Conservation (phyloP, 2,888 invertebrate genomes). For the Lasiommata megera region DNA sequence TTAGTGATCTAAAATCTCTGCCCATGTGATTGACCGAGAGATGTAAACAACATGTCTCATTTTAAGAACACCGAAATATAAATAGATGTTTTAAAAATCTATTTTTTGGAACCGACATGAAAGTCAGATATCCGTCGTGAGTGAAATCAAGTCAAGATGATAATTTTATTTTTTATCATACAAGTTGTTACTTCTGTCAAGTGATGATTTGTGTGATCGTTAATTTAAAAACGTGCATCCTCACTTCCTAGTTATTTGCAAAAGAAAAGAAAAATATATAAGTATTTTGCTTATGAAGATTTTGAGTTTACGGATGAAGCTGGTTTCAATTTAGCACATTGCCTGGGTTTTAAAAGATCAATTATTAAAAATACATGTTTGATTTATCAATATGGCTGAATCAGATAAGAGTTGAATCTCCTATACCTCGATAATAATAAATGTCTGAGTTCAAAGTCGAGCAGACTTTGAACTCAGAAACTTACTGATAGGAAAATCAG, state of each 20-base stretch:
- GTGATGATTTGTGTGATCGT: not conserved
- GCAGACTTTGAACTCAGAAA: not conserved
- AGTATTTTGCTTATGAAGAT: not conserved
- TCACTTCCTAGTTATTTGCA: not conserved
- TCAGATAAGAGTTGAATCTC: not conserved
- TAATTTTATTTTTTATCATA: not conserved
- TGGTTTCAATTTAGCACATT: not conserved
- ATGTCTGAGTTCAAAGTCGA: too few species aligned
- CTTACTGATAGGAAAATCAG: not conserved
- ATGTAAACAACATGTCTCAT: slow-evolving; percentile 45
- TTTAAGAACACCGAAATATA: slow-evolving; percentile 45
- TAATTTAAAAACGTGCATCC: not conserved
- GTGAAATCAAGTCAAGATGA: not conserved
- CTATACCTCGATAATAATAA: not conserved
- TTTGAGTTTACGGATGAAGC: not conserved
- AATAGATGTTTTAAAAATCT: slow-evolving; percentile 44
- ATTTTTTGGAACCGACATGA: slow-evolving; percentile 6
- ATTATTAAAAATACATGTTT: not conserved
- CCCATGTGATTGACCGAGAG: slow-evolving; percentile 49
- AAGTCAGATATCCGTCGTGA: slow-evolving; percentile 1
- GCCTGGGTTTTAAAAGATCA: not conserved
- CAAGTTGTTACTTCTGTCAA: not conserved
- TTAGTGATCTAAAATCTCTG: slow-evolving; percentile 14
- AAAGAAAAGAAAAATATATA: not conserved
- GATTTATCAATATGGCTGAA: not conserved